These are phyloP conservation scores for Forbesichthys agassizii DNA, from an alignment of 2,113 vertebrate genomes.

Conservation along the genomic window DNA sequence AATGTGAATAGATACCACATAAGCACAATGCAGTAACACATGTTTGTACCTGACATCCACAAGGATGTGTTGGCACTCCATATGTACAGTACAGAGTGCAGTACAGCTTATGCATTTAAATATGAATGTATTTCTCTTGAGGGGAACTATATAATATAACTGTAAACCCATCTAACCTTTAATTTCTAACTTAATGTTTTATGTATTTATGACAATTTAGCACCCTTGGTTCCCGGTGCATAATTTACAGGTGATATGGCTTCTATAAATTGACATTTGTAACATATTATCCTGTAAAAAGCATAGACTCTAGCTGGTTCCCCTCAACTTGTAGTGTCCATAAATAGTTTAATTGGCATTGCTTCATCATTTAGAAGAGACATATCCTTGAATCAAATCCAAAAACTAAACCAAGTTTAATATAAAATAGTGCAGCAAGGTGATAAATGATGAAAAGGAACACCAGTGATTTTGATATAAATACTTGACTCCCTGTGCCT, in stretches of 20 bases:
- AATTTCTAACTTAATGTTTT: neutral
- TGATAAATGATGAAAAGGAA: conserved; percentile 26
- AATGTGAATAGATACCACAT: no score
- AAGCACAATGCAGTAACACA: no score
- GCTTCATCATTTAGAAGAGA: conserved; percentile 52
- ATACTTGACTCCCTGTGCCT: conserved; percentile 64
- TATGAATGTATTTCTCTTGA: neutral
- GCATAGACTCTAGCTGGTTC: conserved; percentile 34
- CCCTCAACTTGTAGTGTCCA: conserved; percentile 26
- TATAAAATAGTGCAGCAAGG: conserved; percentile 44
- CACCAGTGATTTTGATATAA: conserved; percentile 58
- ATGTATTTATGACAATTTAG: neutral
- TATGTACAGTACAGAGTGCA: no score
- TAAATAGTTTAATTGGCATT: conserved; percentile 15
- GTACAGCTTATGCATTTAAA: neutral
- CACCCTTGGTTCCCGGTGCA: neutral
- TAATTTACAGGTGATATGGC: neutral
- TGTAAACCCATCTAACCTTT: neutral
- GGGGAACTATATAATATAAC: neutral
- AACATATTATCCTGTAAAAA: conserved; percentile 18
- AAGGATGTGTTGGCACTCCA: no score
- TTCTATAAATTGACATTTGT: conserved; percentile 4
- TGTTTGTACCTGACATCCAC: no score
- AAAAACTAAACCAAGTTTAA: conserved; percentile 43
- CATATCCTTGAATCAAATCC: conserved; percentile 57